Conservation (phyloP, 2,113 vertebrate species). For the Hucho hucho region DNA sequence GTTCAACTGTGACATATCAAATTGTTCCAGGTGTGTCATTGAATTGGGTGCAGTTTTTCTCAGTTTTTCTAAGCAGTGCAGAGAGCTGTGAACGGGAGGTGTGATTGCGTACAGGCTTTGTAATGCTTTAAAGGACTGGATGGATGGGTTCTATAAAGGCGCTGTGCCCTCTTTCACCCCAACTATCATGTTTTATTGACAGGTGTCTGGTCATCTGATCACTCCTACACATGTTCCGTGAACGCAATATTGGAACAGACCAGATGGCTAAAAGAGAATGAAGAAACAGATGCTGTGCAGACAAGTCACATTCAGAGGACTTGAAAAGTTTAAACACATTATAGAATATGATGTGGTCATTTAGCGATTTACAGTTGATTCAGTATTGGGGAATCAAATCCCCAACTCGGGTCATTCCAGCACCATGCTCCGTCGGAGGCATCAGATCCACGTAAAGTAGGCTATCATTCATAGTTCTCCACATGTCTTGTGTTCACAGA, state of each 20-base stretch:
- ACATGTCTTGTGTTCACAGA: too few relatives aligned
- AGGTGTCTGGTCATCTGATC: conserved; percentile 51
- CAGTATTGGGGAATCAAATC: too few relatives aligned
- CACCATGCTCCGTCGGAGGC: too few relatives aligned
- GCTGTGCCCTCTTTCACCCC: conserved; percentile 39
- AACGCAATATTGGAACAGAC: neutral
- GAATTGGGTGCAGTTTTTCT: conserved; percentile 50
- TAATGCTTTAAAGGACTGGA: conserved; percentile 42
- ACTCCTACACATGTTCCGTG: conserved; percentile 30
- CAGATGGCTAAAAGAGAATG: neutral
- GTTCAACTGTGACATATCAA: conserved; percentile 64
- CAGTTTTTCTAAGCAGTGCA: conserved; percentile 47
- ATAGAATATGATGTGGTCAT: too few relatives aligned
- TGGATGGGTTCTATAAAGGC: conserved; percentile 43
- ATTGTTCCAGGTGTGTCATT: conserved; percentile 65
- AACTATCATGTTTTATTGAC: conserved; percentile 61
- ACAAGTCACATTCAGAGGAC: too few relatives aligned
- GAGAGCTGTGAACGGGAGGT: conserved; percentile 58
- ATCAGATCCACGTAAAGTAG: too few relatives aligned
- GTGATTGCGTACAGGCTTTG: conserved; percentile 61
- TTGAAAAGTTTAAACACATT: too few relatives aligned
- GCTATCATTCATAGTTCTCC: too few relatives aligned
- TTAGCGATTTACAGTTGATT: too few relatives aligned
- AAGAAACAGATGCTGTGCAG: neutral
- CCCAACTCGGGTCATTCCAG: too few relatives aligned